Percentiles rank a stretch among this genome's conserved stretches.
These are phyloP conservation scores for Tromatobia lineatoria DNA, from an alignment of 2,888 invertebrate genomes.

Conservation along the genomic window DNA sequence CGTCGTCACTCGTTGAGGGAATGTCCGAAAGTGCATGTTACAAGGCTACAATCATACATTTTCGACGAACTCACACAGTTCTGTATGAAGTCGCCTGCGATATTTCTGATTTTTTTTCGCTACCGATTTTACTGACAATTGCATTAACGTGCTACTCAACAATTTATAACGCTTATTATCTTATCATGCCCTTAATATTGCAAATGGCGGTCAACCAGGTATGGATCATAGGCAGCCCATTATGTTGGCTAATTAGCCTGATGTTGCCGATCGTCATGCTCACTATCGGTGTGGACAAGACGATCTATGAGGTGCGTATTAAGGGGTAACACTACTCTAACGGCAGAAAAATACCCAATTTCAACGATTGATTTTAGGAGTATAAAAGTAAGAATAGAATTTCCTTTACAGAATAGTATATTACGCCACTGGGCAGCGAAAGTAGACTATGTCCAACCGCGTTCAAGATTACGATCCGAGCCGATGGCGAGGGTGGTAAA, in stretches of 20 bases:
- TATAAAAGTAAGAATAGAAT: too few relatives aligned
- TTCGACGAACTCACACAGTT: slow-evolving; percentile 49
- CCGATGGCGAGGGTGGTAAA: too few relatives aligned
- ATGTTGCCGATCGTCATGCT: slow-evolving; percentile 57
- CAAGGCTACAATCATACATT: slow-evolving; percentile 16
- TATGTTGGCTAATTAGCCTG: slow-evolving; percentile 27
- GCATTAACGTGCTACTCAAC: slow-evolving; percentile 11
- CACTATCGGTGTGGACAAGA: slow-evolving; percentile 33
- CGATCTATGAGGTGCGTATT: slow-evolving; percentile 43
- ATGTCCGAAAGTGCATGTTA: not conserved
- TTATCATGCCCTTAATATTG: slow-evolving; percentile 38
- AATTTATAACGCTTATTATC: slow-evolving; percentile 53
- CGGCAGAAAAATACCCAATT: too few relatives aligned
- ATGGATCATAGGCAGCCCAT: not conserved
- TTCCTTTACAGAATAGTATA: too few relatives aligned
- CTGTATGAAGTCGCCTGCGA: slow-evolving; percentile 39
- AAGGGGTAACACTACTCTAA: not conserved
- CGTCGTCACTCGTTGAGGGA: not conserved
- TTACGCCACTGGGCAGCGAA: too few relatives aligned
- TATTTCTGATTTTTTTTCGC: slow-evolving; percentile 58
- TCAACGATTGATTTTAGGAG: too few relatives aligned
- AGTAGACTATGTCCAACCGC: too few relatives aligned
- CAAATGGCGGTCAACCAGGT: not conserved
- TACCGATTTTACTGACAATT: slow-evolving; percentile 43
- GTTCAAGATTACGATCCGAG: too few relatives aligned